Base-by-base conservation (phyloP, 2,888 invertebrate species). In the Tetranychus piercei region DNA sequence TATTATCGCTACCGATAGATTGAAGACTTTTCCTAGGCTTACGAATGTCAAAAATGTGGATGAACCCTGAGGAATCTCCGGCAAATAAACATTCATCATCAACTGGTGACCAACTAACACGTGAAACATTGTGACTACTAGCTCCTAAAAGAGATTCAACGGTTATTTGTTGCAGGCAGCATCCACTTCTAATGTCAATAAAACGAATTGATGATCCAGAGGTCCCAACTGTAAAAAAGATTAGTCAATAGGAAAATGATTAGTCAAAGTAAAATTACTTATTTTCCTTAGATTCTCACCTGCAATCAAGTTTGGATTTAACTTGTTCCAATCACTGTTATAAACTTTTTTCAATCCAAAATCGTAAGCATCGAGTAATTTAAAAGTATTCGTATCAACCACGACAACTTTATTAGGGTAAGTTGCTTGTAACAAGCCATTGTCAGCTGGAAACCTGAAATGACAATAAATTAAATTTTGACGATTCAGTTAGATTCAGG, bases 21-120 rank as follows among this genome's bases (percentile, higher is more conserved):
- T 72, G 69, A 44, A 74, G 22, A 45, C 66, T n/a, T 43, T 75
- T 44, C 15, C 55, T 34, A 7, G 75, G 43, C 6, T 64, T 44
- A 20, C 77, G 74, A 43, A 75, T 77, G 69, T 77, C 77, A 73
- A 74, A 77, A 11, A 77, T 22, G 23, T 74, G 73, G 5, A 77
- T 64, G 44, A 65, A 75, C 34, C 77, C 77, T 6, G 72, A 70
- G 20, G 74, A 73, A 67, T 76, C 75, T 45, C 75, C 77, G 3
- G 73, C 74, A 75, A 77, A 74, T n/a, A 77, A 64, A 69, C 77
- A 76, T 20, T 75, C 74, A 18, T 67, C 22, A 65, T 77, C 77
- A 18, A 76, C 22, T 5, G 75, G 75, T 44, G 75, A 72, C 77
- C 77, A 77, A 22, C 55, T 44, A 55, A 77, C 70, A 6, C 75